Base-by-base conservation (phyloP, 37 sponge, comb jelly and placozoan genomes). In the Axinella damicornis region DNA sequence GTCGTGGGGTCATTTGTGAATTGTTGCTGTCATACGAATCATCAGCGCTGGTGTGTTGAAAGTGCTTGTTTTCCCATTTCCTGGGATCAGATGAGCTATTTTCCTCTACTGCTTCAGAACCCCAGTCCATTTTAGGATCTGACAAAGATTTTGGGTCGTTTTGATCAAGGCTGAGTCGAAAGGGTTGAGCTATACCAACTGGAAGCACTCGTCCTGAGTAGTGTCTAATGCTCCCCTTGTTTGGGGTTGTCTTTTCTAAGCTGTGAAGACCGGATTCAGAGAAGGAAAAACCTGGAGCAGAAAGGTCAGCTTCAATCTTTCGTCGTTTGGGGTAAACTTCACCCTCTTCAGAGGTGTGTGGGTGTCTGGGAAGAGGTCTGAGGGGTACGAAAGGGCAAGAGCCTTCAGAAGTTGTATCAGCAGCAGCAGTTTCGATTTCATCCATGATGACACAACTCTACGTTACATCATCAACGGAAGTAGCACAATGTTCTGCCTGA, bases 101-200 rank as follows among this genome's bases (percentile, higher is more conserved):
- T 62, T 62, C 6, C 4, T 46, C 46, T n/a, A n/a, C n/a, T 46
- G 46, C 46, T 46, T 46, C 46, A 46, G 9, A 46, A 46, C 9
- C 46, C 46, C 46, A 46, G 4, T 46, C 46, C 46, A 46, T 9
- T 46, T 46, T 46, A 46, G 46, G 46, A 46, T 46, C 46, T 46
- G 46, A 46, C 46, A 46, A 46, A 46, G 46, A 4, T 46, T 27
- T 62, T 13, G 27, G 27, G 28, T 28, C 27, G 24, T 2, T 62
- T 62, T 62, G 28, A 62, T 27, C 28, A 12, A 62, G 64, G 2
- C 5, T 28, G 32, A 36, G 77, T 27, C 32, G 58, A 34, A 81
- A 17, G 5, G 90, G 90, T 20, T 83, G 90, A 21, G 90, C 84
- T 74, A 89, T 78, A 17, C 89, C 83, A 40, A 89, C 73, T 2